phyloP scores from a whole-genome alignment of 1,140 invertebrate genomes.

The Drosophila sucinea region DNA sequence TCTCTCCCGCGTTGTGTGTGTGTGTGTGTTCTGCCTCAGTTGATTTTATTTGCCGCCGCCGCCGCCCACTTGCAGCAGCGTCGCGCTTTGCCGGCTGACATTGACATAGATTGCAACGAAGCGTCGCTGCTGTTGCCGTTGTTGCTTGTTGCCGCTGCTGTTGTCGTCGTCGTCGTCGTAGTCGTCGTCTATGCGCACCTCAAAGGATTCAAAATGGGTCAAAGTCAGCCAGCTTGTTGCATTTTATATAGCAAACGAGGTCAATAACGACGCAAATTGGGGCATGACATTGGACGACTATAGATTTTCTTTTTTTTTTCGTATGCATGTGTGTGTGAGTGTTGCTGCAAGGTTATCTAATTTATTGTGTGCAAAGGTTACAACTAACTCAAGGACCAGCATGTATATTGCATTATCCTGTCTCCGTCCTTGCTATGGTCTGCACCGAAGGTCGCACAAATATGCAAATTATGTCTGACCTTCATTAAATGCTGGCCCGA shows the following conservation, averaged over 20 bases:
- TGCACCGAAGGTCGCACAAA: constrained; percentile 47
- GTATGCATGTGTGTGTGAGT: neutral
- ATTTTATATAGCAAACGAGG: constrained; percentile 66
- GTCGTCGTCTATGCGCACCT: constrained; percentile 66
- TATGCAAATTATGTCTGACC: constrained; percentile 59
- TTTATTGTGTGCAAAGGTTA: constrained; percentile 5
- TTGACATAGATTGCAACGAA: constrained; percentile 71
- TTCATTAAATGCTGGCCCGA: constrained; percentile 16
- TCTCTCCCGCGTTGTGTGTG: constrained; percentile 33
- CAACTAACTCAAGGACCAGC: neutral
- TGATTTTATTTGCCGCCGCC: constrained; percentile 67
- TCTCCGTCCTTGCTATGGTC: constrained; percentile 39
- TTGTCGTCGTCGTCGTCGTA: constrained; percentile 6
- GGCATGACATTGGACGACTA: constrained; percentile 64
- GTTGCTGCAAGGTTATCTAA: constrained; percentile 24
- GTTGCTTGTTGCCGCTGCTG: constrained; percentile 22
- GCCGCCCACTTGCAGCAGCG: constrained; percentile 56
- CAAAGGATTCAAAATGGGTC: constrained; percentile 80
- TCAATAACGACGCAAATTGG: constrained; percentile 63
- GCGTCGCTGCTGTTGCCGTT: constrained; percentile 28
- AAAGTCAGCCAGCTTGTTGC: constrained; percentile 79
- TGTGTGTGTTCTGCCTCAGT: constrained; percentile 72
- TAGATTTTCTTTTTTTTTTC: constrained; percentile 39
- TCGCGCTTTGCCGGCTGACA: constrained; percentile 70
- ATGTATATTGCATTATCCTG: constrained; percentile 9